phyloP scores from a whole-genome alignment of 2,888 invertebrate genomes.

The Cloeon dipterum region DNA sequence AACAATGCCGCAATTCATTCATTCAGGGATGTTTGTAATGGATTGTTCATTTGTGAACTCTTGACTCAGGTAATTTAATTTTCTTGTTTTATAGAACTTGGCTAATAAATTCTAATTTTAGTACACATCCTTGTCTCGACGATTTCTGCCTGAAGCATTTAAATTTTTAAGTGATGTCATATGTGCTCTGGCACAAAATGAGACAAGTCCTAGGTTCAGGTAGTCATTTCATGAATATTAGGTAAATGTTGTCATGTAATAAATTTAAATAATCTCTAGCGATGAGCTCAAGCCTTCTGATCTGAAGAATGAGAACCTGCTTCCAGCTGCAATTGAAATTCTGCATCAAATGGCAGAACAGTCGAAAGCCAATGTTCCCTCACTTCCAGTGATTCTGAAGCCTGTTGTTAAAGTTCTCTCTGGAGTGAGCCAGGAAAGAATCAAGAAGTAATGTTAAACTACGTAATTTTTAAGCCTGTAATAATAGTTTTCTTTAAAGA shows the following conservation, averaged over 20 bases:
- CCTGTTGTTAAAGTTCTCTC: not conserved
- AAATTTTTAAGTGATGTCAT: slow-evolving; percentile 41
- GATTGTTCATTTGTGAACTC: slow-evolving; percentile 49
- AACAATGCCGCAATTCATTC: slow-evolving; percentile 34
- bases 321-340: not conserved
- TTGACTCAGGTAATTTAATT: slow-evolving; percentile 48
- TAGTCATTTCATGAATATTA: not conserved
- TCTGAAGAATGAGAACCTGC: too few species aligned
- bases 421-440: too few species aligned
- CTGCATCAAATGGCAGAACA: not conserved
- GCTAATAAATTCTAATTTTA: slow-evolving; percentile 12
- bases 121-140: slow-evolving; percentile 54
- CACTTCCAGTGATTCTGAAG: not conserved
- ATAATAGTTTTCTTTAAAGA: too few species aligned
- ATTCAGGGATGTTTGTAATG: slow-evolving; percentile 45
- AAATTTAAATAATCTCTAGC: too few species aligned
- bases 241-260: not conserved
- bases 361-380: not conserved
- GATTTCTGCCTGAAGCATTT: slow-evolving; percentile 56
- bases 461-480: too few species aligned
- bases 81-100: too few species aligned
- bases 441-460: too few species aligned
- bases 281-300: too few species aligned
- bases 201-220: too few species aligned
- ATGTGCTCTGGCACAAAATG: too few species aligned